Percentiles rank a stretch among this genome's conserved stretches.
phyloP scores from a whole-genome alignment of 2,113 vertebrate genomes.

The Brachyistius frenatus region DNA sequence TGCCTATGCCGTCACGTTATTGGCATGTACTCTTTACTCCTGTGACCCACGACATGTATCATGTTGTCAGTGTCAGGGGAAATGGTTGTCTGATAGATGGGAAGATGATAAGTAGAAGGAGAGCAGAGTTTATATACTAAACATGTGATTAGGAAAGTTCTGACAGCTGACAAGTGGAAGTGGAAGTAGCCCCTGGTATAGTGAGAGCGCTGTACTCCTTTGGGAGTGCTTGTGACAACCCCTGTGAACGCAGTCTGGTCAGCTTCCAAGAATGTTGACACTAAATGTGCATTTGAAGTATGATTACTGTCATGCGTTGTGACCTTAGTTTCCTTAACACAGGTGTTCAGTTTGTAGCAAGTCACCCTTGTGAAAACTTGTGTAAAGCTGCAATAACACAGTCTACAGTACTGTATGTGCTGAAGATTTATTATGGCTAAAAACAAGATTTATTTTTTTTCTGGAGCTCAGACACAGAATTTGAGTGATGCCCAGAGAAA shows the following conservation, averaged over 20 bases:
- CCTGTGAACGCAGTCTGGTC: neutral
- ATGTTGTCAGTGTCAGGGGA: slow-evolving; percentile 17
- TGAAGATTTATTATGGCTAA: too few relatives aligned
- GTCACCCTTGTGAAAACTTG: neutral
- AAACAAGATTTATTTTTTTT: too few relatives aligned
- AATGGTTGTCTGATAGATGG: neutral
- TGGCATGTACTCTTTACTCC: slow-evolving; percentile 13
- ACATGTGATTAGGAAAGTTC: slow-evolving; percentile 14
- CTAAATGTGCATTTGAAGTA: neutral
- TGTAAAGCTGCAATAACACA: neutral
- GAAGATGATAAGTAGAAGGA: slow-evolving; percentile 5
- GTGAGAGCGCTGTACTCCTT: slow-evolving; percentile 4
- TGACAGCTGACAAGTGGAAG: neutral
- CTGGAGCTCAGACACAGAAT: neutral
- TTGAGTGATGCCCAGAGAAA: neutral
- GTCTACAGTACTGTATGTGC: too few relatives aligned
- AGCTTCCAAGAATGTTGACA: neutral
- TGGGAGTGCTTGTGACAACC: slow-evolving; percentile 7
- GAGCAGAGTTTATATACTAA: slow-evolving; percentile 9
- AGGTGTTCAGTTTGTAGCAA: too few relatives aligned
- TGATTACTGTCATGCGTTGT: too few relatives aligned
- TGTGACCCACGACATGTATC: slow-evolving; percentile 18
- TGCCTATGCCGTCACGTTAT: slow-evolving; percentile 17
- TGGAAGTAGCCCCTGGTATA: neutral
- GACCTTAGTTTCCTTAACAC: too few relatives aligned